Conservation (phyloP, 2,797 vertebrate genomes). For the Parauchenoglanis punctatus region DNA sequence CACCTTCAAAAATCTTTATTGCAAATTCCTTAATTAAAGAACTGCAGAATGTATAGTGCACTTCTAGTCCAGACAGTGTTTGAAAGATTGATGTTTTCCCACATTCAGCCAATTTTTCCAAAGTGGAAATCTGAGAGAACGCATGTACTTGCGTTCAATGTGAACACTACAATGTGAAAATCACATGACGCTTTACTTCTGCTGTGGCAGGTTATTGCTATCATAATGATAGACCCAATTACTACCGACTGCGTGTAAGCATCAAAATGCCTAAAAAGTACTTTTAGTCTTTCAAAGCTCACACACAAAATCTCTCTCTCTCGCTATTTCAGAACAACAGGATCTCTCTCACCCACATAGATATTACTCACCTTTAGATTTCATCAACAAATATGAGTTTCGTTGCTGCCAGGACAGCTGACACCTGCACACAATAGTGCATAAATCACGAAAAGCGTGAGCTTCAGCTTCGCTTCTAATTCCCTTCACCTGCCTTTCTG, state of each 20-base stretch:
- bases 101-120: not conserved
- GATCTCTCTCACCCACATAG: constrained; percentile 16
- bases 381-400: constrained; percentile 40
- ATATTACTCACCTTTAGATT: constrained; percentile 34
- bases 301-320: not conserved
- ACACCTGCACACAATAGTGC: constrained; percentile 54
- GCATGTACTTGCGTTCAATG: not conserved
- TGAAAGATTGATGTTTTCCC: not conserved
- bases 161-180: constrained; percentile 1
- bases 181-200: constrained; percentile 14
- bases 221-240: constrained; percentile 17
- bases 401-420: constrained; percentile 47
- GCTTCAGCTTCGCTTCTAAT: constrained; percentile 45
- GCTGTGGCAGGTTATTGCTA: constrained; percentile 18
- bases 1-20: not conserved
- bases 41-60: not conserved
- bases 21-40: not conserved
- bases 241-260: not conserved
- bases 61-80: not conserved
- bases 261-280: constrained; percentile 4
- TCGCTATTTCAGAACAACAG: not conserved
- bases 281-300: not conserved
- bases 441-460: constrained; percentile 47
- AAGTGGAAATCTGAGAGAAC: not conserved
- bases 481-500: constrained; percentile 58